Evolutionary conservation across 1,140 invertebrate genomes (phyloP).

Genomic region (Nebria ingens): DNA sequence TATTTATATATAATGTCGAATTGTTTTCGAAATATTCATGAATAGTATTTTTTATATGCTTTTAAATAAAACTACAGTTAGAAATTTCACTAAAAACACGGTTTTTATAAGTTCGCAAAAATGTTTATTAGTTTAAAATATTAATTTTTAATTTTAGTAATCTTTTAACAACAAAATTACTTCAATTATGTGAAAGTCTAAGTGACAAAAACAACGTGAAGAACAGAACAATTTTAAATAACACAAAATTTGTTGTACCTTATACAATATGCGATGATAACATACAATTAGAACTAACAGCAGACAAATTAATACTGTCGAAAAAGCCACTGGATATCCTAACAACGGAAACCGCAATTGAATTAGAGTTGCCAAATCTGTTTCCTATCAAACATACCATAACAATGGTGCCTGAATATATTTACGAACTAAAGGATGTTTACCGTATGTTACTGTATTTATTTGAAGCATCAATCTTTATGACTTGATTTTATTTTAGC

Average conservation of each 20-base stretch:
- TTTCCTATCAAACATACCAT: constrained; percentile 58
- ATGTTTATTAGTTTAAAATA: constrained; percentile 3
- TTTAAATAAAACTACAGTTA: constrained; percentile 15
- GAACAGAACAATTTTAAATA: constrained; percentile 43
- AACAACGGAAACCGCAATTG: constrained; percentile 32
- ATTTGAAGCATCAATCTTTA: constrained; percentile 11
- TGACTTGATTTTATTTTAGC: constrained; percentile 38
- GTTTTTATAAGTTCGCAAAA: background rate
- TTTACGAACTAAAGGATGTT: constrained; percentile 48
- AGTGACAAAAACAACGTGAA: constrained; percentile 41
- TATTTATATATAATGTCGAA: constrained; percentile 11
- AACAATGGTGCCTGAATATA: constrained; percentile 50
- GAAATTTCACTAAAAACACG: background rate
- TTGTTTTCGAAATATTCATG: too few species aligned
- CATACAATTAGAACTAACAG: constrained; percentile 50
- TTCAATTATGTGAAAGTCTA: constrained; percentile 58
- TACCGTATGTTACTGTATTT: constrained; percentile 53
- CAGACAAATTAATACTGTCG: constrained; percentile 54
- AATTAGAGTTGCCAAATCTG: constrained; percentile 51
- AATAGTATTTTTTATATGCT: constrained; percentile 6
- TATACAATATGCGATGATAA: constrained; percentile 51
- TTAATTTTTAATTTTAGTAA: constrained; percentile 46
- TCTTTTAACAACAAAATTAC: constrained; percentile 54
- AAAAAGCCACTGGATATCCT: constrained; percentile 47
- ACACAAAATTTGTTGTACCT: constrained; percentile 41